These are phyloP conservation scores for Macrostomum lignano DNA, from an alignment of 1,140 invertebrate genomes.

Conservation along the genomic window DNA sequence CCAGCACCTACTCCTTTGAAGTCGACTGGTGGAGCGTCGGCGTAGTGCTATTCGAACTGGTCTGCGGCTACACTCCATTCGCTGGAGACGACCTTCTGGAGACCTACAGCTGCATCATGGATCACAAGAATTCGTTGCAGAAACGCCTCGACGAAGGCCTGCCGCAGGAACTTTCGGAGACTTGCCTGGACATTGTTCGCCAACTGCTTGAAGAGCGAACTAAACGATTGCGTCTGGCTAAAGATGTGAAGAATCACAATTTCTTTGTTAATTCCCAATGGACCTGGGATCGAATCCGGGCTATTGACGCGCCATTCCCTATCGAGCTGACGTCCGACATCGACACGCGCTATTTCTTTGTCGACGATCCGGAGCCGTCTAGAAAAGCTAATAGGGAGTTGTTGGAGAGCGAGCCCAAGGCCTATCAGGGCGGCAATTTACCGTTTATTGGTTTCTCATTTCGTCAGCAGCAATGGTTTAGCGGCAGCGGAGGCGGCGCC, in stretches of 20 bases:
- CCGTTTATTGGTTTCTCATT: too few relatives aligned
- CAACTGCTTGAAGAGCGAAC: too few relatives aligned
- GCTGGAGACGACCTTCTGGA: constrained; percentile 16
- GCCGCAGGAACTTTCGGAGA: too few relatives aligned
- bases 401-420: too few relatives aligned
- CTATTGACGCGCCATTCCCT: neutral
- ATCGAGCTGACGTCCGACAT: neutral
- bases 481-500: too few relatives aligned
- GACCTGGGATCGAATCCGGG: constrained; percentile 72
- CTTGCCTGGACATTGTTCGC: too few relatives aligned
- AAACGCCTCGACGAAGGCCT: too few relatives aligned
- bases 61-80: constrained; percentile 33
- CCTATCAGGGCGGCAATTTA: too few relatives aligned
- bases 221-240: too few relatives aligned
- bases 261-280: constrained; percentile 91
- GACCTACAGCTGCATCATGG: constrained; percentile 38
- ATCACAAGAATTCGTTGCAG: neutral
- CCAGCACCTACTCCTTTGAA: constrained; percentile 54
- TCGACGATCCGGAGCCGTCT: too few relatives aligned
- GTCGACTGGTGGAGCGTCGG: constrained; percentile 99
- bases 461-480: too few relatives aligned
- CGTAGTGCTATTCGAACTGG: constrained; percentile 90
- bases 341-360: constrained; percentile 5
- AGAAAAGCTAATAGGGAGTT: too few relatives aligned
- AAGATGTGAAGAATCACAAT: constrained; percentile 70